Evolutionary conservation across 2,797 vertebrate genomes (phyloP).

Genomic region (Pampus argenteus): DNA sequence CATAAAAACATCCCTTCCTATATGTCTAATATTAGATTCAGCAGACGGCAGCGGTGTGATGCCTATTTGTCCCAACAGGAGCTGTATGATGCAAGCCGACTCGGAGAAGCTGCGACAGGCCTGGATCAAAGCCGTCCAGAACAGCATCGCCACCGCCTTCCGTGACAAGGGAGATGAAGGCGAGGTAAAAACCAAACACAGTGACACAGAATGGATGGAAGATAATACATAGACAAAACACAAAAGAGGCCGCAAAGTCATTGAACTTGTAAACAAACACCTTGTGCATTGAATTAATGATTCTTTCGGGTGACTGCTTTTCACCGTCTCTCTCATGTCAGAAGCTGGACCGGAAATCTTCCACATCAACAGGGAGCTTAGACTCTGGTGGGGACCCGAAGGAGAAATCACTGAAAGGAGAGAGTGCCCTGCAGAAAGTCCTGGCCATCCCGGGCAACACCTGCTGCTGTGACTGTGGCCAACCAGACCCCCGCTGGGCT

Average conservation of each 20-base stretch:
- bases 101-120: constrained; percentile 96
- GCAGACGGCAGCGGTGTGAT: constrained; percentile 52
- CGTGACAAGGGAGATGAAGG: constrained; percentile 93
- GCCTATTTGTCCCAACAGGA: constrained; percentile 81
- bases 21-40: constrained; percentile 21
- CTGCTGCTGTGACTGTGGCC: constrained; percentile 95
- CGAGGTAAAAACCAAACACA: constrained; percentile 84
- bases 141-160: constrained; percentile 97
- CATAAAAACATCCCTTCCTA: not conserved
- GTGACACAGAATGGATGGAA: not conserved
- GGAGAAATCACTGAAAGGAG: constrained; percentile 93
- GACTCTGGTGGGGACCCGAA: constrained; percentile 91
- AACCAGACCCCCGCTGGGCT: constrained; percentile 96
- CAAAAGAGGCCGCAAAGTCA: too few species aligned
- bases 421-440: constrained; percentile 93
- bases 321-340: constrained; percentile 44
- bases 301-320: not conserved
- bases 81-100: constrained; percentile 99
- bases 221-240: not conserved
- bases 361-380: constrained; percentile 92
- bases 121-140: constrained; percentile 98
- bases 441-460: constrained; percentile 92
- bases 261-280: too few species aligned
- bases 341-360: constrained; percentile 95
- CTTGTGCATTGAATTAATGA: not conserved